Evolutionary conservation across 2,797 vertebrate genomes (phyloP), one percentile per base, ranked within the genome.

Genomic region (Melanotaenia maccullochi): DNA sequence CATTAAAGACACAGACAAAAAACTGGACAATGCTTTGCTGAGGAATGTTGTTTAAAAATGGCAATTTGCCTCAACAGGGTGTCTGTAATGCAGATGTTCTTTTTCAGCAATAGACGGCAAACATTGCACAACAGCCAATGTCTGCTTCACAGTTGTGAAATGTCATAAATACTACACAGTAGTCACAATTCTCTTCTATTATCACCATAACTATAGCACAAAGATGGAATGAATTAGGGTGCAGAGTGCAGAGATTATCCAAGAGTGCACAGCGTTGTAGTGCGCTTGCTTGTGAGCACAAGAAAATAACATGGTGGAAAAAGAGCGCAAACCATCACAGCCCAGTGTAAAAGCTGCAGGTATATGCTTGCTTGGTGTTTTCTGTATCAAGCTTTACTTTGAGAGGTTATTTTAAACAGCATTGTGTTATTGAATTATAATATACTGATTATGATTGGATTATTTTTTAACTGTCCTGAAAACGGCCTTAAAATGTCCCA

Each of bases 1-100:
- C 64, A 83, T 80, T 82, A 79, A 72, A 79, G 47, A 80, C 38
- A 61, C 56, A 55, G 76, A 72, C 68, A 28, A 62, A 69, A 62
- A 71, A 67, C 77, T 9, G 12, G 72, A 78, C 56, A 79, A 87
- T 80, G 73, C 65, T 67, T 76, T 25, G 4, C 65, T 52, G 63
- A 55, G 66, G 79, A 84, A 78, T 80, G 73, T 67, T 55, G 51
- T 76, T 5, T 71, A 77, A 81, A 87, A 85, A 85, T 78, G 83
- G 71, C 64, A 64, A 66, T 83, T 72, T 65, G 22, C 67, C 69
- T 47, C 68, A 78, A 70, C 61, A 72, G 51, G 62, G 30, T 64
- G 71, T 81, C 65, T 76, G 64, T 81, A 49, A n/a, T n/a, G 44
- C 44, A 49, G 44, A 49, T 49, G 44, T 49, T 49, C 44, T 49